These are phyloP conservation scores for Onychorhynchus coronatus DNA, from an alignment of 2,113 vertebrate genomes.

Conservation along the genomic window DNA sequence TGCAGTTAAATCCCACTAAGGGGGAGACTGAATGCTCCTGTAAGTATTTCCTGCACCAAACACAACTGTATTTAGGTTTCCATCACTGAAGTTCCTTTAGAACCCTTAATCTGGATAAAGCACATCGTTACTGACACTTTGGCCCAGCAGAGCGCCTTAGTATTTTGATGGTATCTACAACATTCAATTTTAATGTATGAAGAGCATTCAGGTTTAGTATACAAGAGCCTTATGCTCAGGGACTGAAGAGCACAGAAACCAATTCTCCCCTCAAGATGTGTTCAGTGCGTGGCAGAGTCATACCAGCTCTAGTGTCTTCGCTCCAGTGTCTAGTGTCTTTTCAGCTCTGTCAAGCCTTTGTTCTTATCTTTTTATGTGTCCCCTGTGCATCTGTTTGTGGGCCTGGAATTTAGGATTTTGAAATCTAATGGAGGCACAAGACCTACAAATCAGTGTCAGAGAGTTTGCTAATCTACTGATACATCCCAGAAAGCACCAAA, in stretches of 20 bases:
- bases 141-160: background rate
- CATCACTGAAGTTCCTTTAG: background rate
- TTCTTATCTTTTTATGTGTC: background rate
- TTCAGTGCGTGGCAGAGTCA: background rate
- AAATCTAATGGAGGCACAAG: background rate
- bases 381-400: background rate
- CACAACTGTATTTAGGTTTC: background rate
- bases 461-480: background rate
- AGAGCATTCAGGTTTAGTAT: background rate
- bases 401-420: background rate
- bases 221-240: background rate
- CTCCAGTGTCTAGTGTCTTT: too few species aligned
- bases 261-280: rapidly evolving
- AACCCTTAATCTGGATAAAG: background rate
- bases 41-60: background rate
- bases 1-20: background rate
- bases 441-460: background rate
- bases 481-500: background rate
- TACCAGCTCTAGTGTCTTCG: background rate
- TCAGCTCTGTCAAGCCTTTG: background rate
- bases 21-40: background rate
- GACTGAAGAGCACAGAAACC: background rate
- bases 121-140: rapidly evolving
- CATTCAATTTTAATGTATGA: background rate
- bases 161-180: background rate